Conservation (phyloP, 2,797 vertebrate species). For the Sebastes alutus region DNA sequence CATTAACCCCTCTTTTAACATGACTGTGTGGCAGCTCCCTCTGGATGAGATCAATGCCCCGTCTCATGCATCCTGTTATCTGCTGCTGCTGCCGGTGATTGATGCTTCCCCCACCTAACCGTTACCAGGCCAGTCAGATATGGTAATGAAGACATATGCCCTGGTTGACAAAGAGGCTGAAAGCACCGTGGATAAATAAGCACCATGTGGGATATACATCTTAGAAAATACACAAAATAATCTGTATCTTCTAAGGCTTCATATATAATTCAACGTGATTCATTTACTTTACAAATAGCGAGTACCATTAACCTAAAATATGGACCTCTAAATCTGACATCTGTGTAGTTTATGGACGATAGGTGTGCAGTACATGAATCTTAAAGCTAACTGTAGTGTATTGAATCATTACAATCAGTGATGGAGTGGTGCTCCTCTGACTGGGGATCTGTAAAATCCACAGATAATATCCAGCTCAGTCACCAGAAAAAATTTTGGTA, state of each 20-base stretch:
- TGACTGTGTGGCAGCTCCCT: conserved; percentile 12
- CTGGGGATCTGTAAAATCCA: background rate
- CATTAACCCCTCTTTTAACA: conserved; percentile 46
- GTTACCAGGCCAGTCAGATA: conserved; percentile 54
- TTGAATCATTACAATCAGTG: background rate
- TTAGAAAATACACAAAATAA: background rate
- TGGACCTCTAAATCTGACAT: background rate
- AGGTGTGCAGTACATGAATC: background rate
- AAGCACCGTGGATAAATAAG: conserved; percentile 1
- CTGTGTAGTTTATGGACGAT: background rate
- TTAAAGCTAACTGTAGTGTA: background rate
- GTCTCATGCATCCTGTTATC: conserved; percentile 47
- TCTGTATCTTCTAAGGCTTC: background rate
- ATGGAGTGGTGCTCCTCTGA: background rate
- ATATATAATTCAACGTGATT: background rate
- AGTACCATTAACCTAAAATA: background rate
- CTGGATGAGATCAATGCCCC: conserved; percentile 33
- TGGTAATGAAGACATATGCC: conserved; percentile 65
- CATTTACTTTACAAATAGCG: background rate
- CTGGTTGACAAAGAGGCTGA: conserved; percentile 21
- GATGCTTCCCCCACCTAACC: conserved; percentile 55
- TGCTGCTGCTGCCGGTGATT: conserved; percentile 44
- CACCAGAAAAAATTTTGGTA: too few relatives aligned
- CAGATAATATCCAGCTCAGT: background rate
- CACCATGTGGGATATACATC: background rate